Percentiles rank a stretch among this genome's conserved stretches.
phyloP scores from a whole-genome alignment of 2,888 invertebrate genomes.

The Drosophila mimica region DNA sequence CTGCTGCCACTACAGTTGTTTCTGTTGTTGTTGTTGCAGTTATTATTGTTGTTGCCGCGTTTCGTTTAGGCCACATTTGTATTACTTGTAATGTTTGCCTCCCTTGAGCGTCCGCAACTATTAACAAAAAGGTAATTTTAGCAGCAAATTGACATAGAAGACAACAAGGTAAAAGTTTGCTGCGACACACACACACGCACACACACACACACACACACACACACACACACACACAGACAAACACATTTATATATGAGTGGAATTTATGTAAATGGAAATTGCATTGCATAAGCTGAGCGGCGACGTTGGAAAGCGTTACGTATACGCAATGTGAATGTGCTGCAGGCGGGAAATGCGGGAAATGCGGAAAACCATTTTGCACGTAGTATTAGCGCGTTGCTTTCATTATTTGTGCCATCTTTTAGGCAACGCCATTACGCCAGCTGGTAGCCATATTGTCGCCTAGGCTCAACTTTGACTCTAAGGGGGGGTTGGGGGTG shows the following conservation, averaged over 20 bases:
- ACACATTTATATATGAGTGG: slow-evolving; percentile 39
- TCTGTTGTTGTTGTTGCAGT: slow-evolving; percentile 9
- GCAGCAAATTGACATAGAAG: slow-evolving; percentile 79
- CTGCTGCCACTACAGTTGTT: slow-evolving; percentile 16
- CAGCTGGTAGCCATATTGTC: slow-evolving; percentile 52
- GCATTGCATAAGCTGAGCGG: slow-evolving; percentile 65
- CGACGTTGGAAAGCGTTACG: slow-evolving; percentile 46
- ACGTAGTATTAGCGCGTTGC: slow-evolving; percentile 75
- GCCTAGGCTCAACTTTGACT: slow-evolving; percentile 48
- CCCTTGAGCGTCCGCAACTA: slow-evolving; percentile 68
- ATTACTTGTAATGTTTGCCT: slow-evolving; percentile 74
- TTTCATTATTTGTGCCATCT: slow-evolving; percentile 75
- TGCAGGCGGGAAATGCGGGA: slow-evolving; percentile 52
- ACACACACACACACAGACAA: slow-evolving; percentile 30
- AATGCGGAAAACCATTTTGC: slow-evolving; percentile 70
- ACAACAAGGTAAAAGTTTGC: slow-evolving; percentile 68
- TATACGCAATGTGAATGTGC: slow-evolving; percentile 71
- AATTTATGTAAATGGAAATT: slow-evolving; percentile 80
- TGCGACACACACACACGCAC: slow-evolving; percentile 25
- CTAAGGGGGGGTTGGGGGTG: slow-evolving; percentile 27
- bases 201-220: slow-evolving; percentile 29
- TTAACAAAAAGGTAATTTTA: slow-evolving; percentile 79
- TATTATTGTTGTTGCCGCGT: slow-evolving; percentile 14
- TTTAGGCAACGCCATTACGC: slow-evolving; percentile 50
- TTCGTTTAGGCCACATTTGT: slow-evolving; percentile 54